Evolutionary conservation across 2,888 invertebrate species (phyloP).

Genomic region (Teleiodes luculella): DNA sequence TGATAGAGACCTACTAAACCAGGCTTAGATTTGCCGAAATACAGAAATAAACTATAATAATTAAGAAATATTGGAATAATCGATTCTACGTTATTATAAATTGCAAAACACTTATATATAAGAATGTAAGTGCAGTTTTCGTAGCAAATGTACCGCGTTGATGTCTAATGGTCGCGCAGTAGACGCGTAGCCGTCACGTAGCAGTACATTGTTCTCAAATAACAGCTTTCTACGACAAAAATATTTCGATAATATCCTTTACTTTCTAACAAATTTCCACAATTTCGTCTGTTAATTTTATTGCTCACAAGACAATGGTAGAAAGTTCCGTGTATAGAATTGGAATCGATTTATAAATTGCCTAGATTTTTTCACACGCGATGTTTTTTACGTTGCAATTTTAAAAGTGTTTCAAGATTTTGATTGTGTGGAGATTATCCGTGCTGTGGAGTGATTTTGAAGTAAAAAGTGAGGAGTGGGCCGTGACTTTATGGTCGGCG

Average conservation of each 20-base stretch:
- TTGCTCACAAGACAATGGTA: conserved; percentile 23
- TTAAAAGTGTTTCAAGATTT: conserved; percentile 17
- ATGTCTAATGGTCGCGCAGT: conserved; percentile 48
- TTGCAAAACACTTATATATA: not conserved
- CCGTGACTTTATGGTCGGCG: conserved; percentile 43
- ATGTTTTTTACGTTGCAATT: conserved; percentile 3
- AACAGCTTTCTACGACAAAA: conserved; percentile 4
- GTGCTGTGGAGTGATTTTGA: conserved; percentile 38
- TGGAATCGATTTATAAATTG: conserved; percentile 4
- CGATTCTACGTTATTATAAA: not conserved
- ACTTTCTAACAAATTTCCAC: conserved; percentile 36
- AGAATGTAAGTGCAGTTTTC: not conserved
- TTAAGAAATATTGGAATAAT: not conserved
- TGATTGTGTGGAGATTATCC: conserved; percentile 23
- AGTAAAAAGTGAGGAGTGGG: conserved; percentile 35
- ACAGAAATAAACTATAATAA: conserved; percentile 1
- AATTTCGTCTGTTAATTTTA: conserved; percentile 25
- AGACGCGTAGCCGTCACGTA: conserved; percentile 13
- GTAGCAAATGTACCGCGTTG: conserved; percentile 44
- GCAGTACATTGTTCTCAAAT: conserved; percentile 5
- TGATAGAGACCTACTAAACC: not conserved
- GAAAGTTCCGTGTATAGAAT: conserved; percentile 28
- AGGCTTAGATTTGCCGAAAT: not conserved
- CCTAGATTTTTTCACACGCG: conserved; percentile 3
- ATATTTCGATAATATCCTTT: conserved; percentile 12